phyloP scores from a whole-genome alignment of 1,140 invertebrate species.

The Leptinotarsa lineolata region DNA sequence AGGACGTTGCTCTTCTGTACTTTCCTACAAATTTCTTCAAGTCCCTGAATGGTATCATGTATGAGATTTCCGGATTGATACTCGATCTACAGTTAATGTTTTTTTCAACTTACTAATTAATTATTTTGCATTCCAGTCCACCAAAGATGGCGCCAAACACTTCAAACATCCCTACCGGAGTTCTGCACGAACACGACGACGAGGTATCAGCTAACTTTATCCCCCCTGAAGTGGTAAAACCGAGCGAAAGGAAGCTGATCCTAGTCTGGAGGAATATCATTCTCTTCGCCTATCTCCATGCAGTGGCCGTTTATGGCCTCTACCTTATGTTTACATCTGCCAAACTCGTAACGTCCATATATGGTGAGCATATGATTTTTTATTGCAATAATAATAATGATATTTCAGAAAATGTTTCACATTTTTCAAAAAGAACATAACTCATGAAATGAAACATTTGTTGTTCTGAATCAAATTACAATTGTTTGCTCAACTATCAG shows the following conservation, averaged over 20 bases:
- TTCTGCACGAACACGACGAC: conserved; percentile 48
- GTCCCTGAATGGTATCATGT: too few species aligned
- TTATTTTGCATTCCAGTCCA: neutral
- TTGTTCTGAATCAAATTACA: too few species aligned
- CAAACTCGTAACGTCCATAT: conserved; percentile 60
- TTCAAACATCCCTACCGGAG: conserved; percentile 43
- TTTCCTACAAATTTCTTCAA: too few species aligned
- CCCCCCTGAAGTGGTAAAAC: conserved; percentile 36
- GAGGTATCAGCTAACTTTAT: conserved; percentile 40
- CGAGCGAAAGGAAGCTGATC: conserved; percentile 60
- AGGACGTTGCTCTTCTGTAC: too few species aligned
- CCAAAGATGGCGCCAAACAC: conserved; percentile 50
- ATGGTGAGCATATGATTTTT: conserved; percentile 30
- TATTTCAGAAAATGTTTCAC: neutral
- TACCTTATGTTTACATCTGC: conserved; percentile 81
- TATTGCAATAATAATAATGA: neutral
- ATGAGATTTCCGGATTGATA: too few species aligned
- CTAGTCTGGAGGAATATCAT: conserved; percentile 94
- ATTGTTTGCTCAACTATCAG: too few species aligned
- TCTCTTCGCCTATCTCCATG: conserved; percentile 83
- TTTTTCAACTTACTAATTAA: too few species aligned
- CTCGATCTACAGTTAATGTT: too few species aligned
- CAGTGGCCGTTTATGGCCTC: conserved; percentile 81
- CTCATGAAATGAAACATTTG: too few species aligned
- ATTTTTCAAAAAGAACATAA: too few species aligned